A percentile compares a stretch with the other conserved stretches of the same genome.
Evolutionary conservation across 2,888 invertebrate species (phyloP).

Genomic region (Agrotis clavis): DNA sequence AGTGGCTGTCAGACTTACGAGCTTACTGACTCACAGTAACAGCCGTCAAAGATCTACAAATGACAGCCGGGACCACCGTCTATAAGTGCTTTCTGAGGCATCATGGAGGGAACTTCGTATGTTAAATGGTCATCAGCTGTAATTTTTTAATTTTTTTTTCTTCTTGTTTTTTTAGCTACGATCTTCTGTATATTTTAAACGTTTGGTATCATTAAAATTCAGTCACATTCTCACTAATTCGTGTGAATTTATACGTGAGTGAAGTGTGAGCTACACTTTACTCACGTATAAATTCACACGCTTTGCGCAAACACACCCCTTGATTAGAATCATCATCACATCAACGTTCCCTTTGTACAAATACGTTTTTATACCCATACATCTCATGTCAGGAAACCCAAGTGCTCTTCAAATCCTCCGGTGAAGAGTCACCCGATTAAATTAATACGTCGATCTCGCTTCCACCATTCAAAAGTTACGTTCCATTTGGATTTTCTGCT

Average conservation of each 20-base stretch:
- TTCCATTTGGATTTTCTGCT: conserved; percentile 58
- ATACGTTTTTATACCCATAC: conserved; percentile 61
- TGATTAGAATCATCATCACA: conserved; percentile 62
- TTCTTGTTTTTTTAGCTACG: no score
- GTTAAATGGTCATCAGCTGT: no score
- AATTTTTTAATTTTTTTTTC: no score
- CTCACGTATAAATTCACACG: conserved; percentile 31
- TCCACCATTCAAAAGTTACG: conserved; percentile 58
- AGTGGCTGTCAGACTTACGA: no score
- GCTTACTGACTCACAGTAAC: no score
- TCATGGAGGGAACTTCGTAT: no score
- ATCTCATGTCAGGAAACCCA: conserved; percentile 54
- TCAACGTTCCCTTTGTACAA: conserved; percentile 47
- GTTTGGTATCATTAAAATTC: conserved; percentile 3
- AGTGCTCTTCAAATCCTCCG: conserved; percentile 55
- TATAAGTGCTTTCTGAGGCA: no score
- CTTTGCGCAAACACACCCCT: conserved; percentile 10
- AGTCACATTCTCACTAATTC: conserved; percentile 1
- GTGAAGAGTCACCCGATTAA: conserved; percentile 56
- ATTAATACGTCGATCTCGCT: conserved; percentile 64
- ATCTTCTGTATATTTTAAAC: background rate
- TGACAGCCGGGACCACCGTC: no score
- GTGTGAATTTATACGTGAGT: no score
- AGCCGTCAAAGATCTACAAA: no score
- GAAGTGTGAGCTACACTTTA: background rate